Evolutionary conservation across 2,113 vertebrate species (phyloP).

Genomic region (Anser brachyrhynchus): DNA sequence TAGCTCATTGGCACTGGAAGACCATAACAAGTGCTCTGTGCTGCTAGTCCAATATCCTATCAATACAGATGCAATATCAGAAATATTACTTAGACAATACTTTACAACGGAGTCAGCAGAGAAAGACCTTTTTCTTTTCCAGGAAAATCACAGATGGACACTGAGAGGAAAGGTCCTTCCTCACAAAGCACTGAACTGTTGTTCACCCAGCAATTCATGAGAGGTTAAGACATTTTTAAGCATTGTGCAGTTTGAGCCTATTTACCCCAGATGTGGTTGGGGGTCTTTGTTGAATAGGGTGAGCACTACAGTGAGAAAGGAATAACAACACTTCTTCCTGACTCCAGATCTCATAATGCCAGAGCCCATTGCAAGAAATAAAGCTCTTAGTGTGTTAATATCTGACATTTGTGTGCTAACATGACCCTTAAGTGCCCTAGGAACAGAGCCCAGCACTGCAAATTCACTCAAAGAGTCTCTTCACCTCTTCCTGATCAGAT

Average conservation of each 20-base stretch:
- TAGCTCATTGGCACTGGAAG: not conserved
- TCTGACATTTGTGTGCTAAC: conserved; percentile 47
- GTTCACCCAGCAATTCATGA: not conserved
- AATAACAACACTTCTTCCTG: not conserved
- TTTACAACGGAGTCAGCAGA: not conserved
- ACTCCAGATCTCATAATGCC: not conserved
- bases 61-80: not conserved
- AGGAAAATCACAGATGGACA: not conserved
- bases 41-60: not conserved
- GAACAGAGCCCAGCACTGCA: conserved; percentile 26
- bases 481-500: conserved; percentile 43
- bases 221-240: not conserved
- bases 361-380: conserved; percentile 6
- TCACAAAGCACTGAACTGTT: not conserved
- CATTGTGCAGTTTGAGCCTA: not conserved
- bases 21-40: not conserved
- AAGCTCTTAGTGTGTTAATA: conserved; percentile 27
- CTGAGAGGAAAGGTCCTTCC: not conserved
- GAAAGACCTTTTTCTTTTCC: not conserved
- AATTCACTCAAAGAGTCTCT: conserved; percentile 53
- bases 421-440: conserved; percentile 49
- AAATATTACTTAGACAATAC: not conserved
- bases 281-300: not conserved
- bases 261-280: not conserved
- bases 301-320: conserved; percentile 5